A percentile compares a stretch with the other conserved stretches of the same genome.
Conservation (phyloP, 2,888 invertebrate species). For the Megamerina dolium region DNA sequence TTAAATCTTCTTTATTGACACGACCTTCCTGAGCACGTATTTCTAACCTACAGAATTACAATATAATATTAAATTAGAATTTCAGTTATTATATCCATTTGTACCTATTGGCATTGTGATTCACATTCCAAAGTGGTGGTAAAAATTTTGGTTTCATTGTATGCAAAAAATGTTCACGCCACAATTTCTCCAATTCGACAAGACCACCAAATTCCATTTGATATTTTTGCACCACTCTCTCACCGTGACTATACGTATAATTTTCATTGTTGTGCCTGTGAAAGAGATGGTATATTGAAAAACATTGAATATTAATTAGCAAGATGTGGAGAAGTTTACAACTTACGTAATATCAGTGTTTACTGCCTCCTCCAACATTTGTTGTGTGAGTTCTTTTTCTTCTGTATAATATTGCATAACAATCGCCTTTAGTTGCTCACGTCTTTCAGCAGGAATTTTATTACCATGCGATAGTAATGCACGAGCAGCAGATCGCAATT, state of each 20-base stretch:
- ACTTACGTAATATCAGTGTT: constrained; percentile 52
- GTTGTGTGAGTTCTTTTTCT: constrained; percentile 47
- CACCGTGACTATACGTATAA: constrained; percentile 53
- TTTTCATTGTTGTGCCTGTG: constrained; percentile 35
- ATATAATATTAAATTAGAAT: not conserved
- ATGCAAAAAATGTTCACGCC: constrained; percentile 70
- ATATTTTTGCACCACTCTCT: constrained; percentile 58
- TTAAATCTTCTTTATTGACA: constrained; percentile 46
- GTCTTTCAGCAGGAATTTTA: constrained; percentile 53
- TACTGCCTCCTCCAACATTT: constrained; percentile 52
- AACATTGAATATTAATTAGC: not conserved
- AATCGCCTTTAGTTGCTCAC: constrained; percentile 49
- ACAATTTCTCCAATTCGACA: constrained; percentile 62
- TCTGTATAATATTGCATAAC: constrained; percentile 54
- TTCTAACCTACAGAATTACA: constrained; percentile 45
- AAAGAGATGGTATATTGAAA: constrained; percentile 1
- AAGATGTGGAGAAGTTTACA: not conserved
- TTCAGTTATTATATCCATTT: not conserved
- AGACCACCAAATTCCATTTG: constrained; percentile 54
- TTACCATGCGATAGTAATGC: constrained; percentile 51
- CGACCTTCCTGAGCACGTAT: constrained; percentile 54
- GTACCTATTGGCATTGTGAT: constrained; percentile 62
- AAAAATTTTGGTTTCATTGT: constrained; percentile 66
- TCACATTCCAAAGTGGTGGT: constrained; percentile 71
- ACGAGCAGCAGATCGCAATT: constrained; percentile 57